Evolutionary conservation across 2,797 vertebrate species (phyloP).

Genomic region (Enteromius viviparus): DNA sequence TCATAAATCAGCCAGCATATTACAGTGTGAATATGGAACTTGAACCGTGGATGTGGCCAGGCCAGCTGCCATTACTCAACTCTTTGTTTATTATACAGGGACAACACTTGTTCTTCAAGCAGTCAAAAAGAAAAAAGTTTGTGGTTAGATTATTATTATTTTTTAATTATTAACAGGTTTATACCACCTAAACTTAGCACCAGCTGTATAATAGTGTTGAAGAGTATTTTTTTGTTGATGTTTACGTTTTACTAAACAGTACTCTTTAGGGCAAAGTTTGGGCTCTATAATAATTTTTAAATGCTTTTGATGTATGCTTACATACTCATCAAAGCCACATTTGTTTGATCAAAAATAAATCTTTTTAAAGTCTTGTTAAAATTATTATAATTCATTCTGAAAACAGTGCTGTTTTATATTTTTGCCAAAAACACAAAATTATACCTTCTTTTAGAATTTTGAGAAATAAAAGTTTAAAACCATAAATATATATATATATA

Average conservation of each 20-base stretch:
- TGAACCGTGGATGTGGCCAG: constrained; percentile 42
- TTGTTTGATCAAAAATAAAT: too few relatives aligned
- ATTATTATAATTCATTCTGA: neutral
- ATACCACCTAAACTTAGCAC: neutral
- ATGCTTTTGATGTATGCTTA: too few relatives aligned
- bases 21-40: constrained; percentile 46
- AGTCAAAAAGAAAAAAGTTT: neutral
- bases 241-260: neutral
- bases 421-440: neutral
- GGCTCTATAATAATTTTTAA: neutral
- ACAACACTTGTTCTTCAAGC: constrained; percentile 31
- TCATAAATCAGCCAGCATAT: constrained; percentile 51
- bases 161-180: neutral
- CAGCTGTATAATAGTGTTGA: neutral
- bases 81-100: constrained; percentile 41
- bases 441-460: neutral
- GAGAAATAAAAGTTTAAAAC: neutral
- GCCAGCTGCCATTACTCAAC: constrained; percentile 33
- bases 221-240: neutral
- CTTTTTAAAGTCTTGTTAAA: neutral
- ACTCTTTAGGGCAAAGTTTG: neutral
- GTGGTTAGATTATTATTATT: neutral
- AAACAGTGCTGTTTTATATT: neutral
- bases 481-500: neutral
- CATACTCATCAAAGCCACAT: too few relatives aligned